phyloP scores from a whole-genome alignment of 2,797 vertebrate species.

The Neopelma chrysocephalum region DNA sequence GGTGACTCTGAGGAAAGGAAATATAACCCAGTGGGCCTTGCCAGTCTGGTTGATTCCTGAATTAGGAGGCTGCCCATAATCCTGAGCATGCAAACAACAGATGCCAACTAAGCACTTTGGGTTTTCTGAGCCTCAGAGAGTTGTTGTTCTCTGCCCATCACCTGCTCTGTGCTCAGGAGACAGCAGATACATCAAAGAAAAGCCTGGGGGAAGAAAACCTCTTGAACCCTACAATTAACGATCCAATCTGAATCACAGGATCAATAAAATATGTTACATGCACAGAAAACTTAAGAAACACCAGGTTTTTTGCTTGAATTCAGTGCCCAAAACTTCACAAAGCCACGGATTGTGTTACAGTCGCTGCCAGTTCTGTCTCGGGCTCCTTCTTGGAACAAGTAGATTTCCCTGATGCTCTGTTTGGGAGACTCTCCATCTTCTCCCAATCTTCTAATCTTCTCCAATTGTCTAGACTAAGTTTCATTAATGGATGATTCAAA shows the following conservation, averaged over 20 bases:
- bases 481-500: constrained; percentile 17
- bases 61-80: background rate
- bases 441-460: constrained; percentile 40
- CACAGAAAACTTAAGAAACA: background rate
- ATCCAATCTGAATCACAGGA: background rate
- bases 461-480: constrained; percentile 45
- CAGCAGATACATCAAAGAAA: background rate
- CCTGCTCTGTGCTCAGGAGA: background rate
- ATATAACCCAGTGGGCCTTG: background rate
- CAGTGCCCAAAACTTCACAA: background rate
- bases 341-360: background rate
- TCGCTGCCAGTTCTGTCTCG: background rate
- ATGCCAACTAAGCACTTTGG: background rate
- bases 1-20: background rate
- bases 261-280: background rate
- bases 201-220: background rate
- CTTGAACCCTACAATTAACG: background rate
- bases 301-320: rapidly evolving
- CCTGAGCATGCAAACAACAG: background rate
- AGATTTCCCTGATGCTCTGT: background rate
- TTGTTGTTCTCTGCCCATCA: background rate
- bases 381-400: background rate
- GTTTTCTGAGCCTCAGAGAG: background rate
- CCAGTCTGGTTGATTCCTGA: background rate
- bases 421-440: background rate